phyloP scores from a whole-genome alignment of 2,797 vertebrate species.

The Cichlasoma orientale region DNA sequence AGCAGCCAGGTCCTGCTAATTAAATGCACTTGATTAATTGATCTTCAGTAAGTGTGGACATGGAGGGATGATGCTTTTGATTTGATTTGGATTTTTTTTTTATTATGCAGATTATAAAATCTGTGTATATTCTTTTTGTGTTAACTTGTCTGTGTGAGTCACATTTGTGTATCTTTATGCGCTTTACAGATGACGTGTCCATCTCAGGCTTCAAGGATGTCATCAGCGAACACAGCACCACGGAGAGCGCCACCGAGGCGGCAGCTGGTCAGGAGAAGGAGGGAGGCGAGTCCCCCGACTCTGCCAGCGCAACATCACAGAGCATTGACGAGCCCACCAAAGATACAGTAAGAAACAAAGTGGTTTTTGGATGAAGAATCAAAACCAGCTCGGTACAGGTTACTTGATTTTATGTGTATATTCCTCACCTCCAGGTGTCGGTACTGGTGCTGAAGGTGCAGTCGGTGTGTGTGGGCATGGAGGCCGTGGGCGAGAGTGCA shows the following conservation, averaged over 20 bases:
- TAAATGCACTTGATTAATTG: not conserved
- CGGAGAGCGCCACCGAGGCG: slow-evolving; percentile 79
- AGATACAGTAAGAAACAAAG: slow-evolving; percentile 84
- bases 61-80: not conserved
- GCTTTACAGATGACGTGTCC: slow-evolving; percentile 83
- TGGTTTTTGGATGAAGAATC: not conserved
- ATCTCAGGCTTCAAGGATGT: slow-evolving; percentile 83
- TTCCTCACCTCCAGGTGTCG: slow-evolving; percentile 84
- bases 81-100: too few relatives aligned
- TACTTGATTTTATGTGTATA: not conserved
- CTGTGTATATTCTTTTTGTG: accelerated
- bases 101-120: not conserved
- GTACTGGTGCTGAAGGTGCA: slow-evolving; percentile 94
- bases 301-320: slow-evolving; percentile 91
- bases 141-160: not conserved
- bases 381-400: not conserved
- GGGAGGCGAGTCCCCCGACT: slow-evolving; percentile 90
- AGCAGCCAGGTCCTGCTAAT: not conserved
- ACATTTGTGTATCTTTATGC: not conserved
- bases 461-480: slow-evolving; percentile 89
- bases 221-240: slow-evolving; percentile 80
- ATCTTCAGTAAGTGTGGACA: not conserved
- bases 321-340: slow-evolving; percentile 88
- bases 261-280: slow-evolving; percentile 76
- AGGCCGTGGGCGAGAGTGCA: slow-evolving; percentile 89